These are phyloP conservation scores for Neolamprologus cancellatus DNA, from an alignment of 2,113 vertebrate genomes.

Conservation along the genomic window DNA sequence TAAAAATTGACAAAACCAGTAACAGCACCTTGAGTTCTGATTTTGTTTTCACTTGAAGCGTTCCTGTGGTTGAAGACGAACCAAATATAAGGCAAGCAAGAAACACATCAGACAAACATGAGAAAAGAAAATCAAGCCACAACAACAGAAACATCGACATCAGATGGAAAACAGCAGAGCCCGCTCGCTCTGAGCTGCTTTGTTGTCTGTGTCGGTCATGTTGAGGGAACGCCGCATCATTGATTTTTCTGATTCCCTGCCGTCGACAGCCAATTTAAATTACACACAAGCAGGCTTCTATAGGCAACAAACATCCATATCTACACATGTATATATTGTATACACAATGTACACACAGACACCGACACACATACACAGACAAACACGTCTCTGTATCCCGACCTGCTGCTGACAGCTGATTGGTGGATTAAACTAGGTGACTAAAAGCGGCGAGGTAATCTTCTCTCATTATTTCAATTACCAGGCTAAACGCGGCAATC, in stretches of 20 bases:
- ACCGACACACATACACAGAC: conserved; percentile 19
- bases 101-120: neutral
- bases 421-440: conserved; percentile 99
- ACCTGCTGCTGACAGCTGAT: conserved; percentile 94
- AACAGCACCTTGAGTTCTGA: neutral
- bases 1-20: neutral
- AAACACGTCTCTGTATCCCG: conserved; percentile 38
- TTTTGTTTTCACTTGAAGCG: neutral
- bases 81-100: neutral
- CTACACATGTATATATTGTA: conserved; percentile 10
- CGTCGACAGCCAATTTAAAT: conserved; percentile 13
- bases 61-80: neutral
- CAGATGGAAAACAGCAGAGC: neutral
- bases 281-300: conserved; percentile 25
- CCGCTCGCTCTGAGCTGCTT: neutral
- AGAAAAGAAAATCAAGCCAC: neutral
- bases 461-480: conserved; percentile 99
- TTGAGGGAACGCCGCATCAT: conserved; percentile 33
- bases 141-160: neutral
- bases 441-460: conserved; percentile 99
- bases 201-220: conserved; percentile 34
- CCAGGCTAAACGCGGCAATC: conserved; percentile 99
- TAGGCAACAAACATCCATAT: conserved; percentile 51
- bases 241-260: conserved; percentile 31
- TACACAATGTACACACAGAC: neutral